Evolutionary conservation across 2,888 invertebrate genomes (phyloP).

Genomic region (Lottia gigantea): DNA sequence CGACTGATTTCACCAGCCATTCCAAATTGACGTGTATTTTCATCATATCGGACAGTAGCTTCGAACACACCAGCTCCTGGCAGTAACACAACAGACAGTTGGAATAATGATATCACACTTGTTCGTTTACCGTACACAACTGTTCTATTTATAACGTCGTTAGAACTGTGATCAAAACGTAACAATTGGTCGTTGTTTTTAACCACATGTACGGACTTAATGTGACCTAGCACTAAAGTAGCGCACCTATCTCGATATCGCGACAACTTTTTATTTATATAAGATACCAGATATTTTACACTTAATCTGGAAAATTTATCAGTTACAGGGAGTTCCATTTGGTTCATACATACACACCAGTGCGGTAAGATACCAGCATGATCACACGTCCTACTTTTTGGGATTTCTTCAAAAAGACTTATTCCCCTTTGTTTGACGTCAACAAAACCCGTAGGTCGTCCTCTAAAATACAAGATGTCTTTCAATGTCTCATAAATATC

Average conservation of each 20-base stretch:
- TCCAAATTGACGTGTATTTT: slow-evolving; percentile 53
- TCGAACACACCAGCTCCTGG: slow-evolving; percentile 84
- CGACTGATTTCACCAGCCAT: slow-evolving; percentile 76
- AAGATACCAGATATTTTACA: slow-evolving; percentile 73
- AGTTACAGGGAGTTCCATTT: slow-evolving; percentile 25
- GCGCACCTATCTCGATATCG: slow-evolving; percentile 43
- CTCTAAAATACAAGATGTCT: slow-evolving; percentile 72
- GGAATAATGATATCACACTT: slow-evolving; percentile 65
- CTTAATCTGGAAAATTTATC: slow-evolving; percentile 73
- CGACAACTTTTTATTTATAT: slow-evolving; percentile 76
- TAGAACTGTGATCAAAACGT: slow-evolving; percentile 62
- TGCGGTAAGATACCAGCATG: slow-evolving; percentile 83
- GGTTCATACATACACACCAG: slow-evolving; percentile 49
- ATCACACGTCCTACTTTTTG: slow-evolving; percentile 79
- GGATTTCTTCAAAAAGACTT: slow-evolving; percentile 82
- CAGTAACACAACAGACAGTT: slow-evolving; percentile 74
- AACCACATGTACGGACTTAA: slow-evolving; percentile 75
- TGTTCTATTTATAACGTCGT: slow-evolving; percentile 45
- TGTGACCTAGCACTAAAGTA: slow-evolving; percentile 73
- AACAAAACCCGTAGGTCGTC: slow-evolving; percentile 20
- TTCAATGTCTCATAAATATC: slow-evolving; percentile 84
- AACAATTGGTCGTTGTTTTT: slow-evolving; percentile 42
- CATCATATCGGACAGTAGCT: slow-evolving; percentile 76
- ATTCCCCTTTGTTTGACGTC: slow-evolving; percentile 39
- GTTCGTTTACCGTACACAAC: slow-evolving; percentile 39